Percentiles rank a stretch among this genome's conserved stretches.
phyloP scores from a whole-genome alignment of 1,140 invertebrate species.

The Myzus persicae region DNA sequence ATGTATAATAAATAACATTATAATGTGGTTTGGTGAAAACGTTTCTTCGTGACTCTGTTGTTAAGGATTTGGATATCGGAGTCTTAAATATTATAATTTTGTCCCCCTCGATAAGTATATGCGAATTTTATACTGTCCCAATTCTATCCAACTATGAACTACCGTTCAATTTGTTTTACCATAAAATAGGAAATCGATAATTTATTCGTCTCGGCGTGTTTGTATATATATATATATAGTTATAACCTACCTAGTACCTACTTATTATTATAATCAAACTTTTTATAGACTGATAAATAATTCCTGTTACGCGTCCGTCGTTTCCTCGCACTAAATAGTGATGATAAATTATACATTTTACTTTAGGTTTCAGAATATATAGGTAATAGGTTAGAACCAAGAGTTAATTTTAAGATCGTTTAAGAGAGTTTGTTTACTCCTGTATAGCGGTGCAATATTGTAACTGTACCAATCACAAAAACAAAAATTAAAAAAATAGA shows the following conservation, averaged over 20 bases:
- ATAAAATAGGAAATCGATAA: not conserved
- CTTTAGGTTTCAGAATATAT: not conserved
- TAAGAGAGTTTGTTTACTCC: not conserved
- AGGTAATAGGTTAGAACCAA: not conserved
- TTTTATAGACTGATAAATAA: conserved; percentile 15
- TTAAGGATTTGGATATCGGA: not conserved
- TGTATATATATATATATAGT: not conserved
- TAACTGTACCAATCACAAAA: not conserved
- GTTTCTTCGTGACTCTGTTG: not conserved
- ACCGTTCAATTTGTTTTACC: not conserved
- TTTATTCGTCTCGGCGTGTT: not conserved
- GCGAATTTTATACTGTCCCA: not conserved
- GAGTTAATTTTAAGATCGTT: not conserved
- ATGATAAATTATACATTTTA: not conserved
- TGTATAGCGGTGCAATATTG: not conserved
- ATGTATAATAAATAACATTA: not conserved
- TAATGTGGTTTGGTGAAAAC: not conserved
- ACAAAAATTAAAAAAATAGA: no score
- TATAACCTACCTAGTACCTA: not conserved
- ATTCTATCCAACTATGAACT: not conserved
- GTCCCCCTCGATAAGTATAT: not conserved
- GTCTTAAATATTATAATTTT: not conserved
- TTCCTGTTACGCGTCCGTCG: not conserved
- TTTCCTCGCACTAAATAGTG: not conserved
- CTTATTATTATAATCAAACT: conserved; percentile 1